A percentile compares a stretch with the other conserved stretches of the same genome.
Evolutionary conservation across 2,888 invertebrate genomes (phyloP).

Genomic region (Thera obeliscata): DNA sequence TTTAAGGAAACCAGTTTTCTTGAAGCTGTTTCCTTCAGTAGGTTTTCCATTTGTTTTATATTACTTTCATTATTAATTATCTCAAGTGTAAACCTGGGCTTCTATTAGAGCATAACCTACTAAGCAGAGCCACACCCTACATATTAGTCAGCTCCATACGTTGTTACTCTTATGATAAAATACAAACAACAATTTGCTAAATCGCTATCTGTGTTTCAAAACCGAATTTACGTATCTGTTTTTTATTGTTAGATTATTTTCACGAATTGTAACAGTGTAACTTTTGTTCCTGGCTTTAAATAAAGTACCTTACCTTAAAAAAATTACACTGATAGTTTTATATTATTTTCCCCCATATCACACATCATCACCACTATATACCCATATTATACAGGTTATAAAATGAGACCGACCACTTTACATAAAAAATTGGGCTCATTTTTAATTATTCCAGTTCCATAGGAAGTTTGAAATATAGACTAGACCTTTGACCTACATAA

Average conservation of each 20-base stretch:
- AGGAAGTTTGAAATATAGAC: too few relatives aligned
- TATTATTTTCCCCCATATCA: background rate
- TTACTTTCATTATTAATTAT: background rate
- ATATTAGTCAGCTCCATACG: background rate
- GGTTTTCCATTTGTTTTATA: background rate
- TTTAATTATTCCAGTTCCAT: too few relatives aligned
- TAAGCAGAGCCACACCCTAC: background rate
- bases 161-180: constrained; percentile 3
- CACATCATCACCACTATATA: too few relatives aligned
- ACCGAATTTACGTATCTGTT: constrained; percentile 40
- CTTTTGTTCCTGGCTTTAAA: constrained; percentile 80
- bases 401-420: too few relatives aligned
- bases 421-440: too few relatives aligned
- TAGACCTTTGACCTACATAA: too few relatives aligned
- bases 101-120: background rate
- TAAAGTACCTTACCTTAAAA: constrained; percentile 63
- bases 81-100: background rate
- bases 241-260: constrained; percentile 50
- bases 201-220: constrained; percentile 17
- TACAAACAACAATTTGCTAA: constrained; percentile 1
- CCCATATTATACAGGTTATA: too few relatives aligned
- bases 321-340: constrained; percentile 4
- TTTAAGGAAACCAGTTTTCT: constrained; percentile 15
- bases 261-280: constrained; percentile 60
- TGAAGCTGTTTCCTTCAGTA: background rate